A percentile compares a stretch with the other conserved stretches of the same genome.
These are phyloP conservation scores for Drosophila sordidapex DNA, from an alignment of 2,888 invertebrate species.

Conservation along the genomic window DNA sequence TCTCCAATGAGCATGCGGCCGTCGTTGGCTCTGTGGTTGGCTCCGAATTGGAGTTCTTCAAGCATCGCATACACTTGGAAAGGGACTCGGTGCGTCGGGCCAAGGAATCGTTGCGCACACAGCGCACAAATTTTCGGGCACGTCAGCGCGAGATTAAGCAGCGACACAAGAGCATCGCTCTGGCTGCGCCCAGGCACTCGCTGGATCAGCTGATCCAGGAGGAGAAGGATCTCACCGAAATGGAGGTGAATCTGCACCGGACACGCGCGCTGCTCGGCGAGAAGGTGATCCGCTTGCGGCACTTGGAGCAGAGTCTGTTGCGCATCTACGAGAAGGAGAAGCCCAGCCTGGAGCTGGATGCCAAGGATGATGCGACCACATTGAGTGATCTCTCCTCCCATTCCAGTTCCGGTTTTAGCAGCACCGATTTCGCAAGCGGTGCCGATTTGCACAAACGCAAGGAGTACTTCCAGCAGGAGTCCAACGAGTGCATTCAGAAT, in stretches of 20 bases:
- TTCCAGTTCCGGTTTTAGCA: conserved; percentile 87
- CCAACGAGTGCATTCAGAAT: conserved; percentile 89
- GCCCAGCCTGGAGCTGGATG: conserved; percentile 80
- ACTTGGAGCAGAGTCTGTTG: conserved; percentile 91
- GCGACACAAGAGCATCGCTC: conserved; percentile 77
- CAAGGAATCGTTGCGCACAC: conserved; percentile 90
- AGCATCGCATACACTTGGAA: conserved; percentile 92
- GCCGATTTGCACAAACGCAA: conserved; percentile 84
- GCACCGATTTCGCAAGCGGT: conserved; percentile 88
- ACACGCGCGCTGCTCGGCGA: conserved; percentile 92
- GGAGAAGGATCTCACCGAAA: conserved; percentile 92
- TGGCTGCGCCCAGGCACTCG: conserved; percentile 74
- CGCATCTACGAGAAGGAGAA: conserved; percentile 85
- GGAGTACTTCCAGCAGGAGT: conserved; percentile 86
- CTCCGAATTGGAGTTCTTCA: conserved; percentile 92
- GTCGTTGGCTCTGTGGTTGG: conserved; percentile 80
- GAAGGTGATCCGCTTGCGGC: conserved; percentile 92
- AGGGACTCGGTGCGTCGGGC: conserved; percentile 93
- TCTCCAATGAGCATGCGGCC: conserved; percentile 84
- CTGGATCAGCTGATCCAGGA: conserved; percentile 87
- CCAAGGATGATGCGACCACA: conserved; percentile 87
- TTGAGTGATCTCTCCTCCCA: conserved; percentile 89
- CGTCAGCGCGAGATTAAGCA: conserved; percentile 87
- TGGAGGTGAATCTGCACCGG: conserved; percentile 93
- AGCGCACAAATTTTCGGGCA: conserved; percentile 89